Conservation (phyloP, 2,113 vertebrate genomes). For the Heptranchias perlo region DNA sequence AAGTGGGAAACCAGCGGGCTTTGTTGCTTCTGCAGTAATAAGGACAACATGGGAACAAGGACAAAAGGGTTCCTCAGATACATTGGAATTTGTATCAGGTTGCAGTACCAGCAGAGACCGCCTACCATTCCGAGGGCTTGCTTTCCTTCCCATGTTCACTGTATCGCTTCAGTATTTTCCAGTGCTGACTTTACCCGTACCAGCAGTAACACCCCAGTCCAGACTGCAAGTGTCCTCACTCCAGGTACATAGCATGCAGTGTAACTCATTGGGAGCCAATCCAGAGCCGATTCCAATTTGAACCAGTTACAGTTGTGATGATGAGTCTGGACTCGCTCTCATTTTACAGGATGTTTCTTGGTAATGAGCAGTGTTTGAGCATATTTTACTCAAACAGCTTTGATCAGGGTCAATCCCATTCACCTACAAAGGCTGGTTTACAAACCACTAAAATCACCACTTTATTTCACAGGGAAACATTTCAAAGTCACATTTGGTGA, state of each 20-base stretch:
- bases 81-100: neutral
- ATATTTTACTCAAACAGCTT: neutral
- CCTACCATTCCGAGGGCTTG: neutral
- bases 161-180: neutral
- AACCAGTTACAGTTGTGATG: neutral
- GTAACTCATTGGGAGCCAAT: neutral
- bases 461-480: neutral
- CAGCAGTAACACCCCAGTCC: neutral
- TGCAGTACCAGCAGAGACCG: neutral
- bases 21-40: neutral
- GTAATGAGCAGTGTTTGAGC: neutral
- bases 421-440: neutral
- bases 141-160: neutral
- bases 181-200: neutral
- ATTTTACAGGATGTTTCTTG: neutral
- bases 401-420: neutral
- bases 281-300: neutral
- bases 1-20: neutral
- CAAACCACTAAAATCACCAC: neutral
- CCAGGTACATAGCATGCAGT: neutral
- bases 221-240: neutral
- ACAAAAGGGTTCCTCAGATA: neutral
- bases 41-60: neutral
- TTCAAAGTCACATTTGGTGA: neutral
- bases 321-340: neutral